A percentile compares a stretch with the other conserved stretches of the same genome.
Evolutionary conservation across 1,140 invertebrate genomes (phyloP).

Genomic region (Diabrotica virgifera): DNA sequence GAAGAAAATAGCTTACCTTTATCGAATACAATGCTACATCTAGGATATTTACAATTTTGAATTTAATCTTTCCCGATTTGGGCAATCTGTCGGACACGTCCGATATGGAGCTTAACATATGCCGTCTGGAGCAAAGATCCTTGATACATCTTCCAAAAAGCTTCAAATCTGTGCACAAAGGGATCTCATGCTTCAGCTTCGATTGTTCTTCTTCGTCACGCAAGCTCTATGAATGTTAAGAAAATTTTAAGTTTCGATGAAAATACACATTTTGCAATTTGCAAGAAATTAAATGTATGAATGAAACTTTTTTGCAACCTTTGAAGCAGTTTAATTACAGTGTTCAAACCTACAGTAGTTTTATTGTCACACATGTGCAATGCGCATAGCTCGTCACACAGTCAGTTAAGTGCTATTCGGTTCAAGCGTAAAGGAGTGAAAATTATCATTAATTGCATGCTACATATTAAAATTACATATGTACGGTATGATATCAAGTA

Average conservation of each 20-base stretch:
- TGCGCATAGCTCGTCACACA: too few species aligned
- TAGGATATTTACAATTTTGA: conserved; percentile 33
- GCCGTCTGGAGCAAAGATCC: conserved; percentile 30
- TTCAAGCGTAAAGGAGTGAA: too few species aligned
- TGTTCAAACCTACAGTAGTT: too few species aligned
- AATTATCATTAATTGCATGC: too few species aligned
- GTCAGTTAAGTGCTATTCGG: too few species aligned
- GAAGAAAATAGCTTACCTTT: conserved; percentile 1
- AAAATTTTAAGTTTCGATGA: too few species aligned
- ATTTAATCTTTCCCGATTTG: conserved; percentile 35
- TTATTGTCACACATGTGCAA: too few species aligned
- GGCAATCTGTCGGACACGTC: conserved; percentile 33
- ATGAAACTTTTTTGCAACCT: too few species aligned
- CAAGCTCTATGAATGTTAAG: conserved; percentile 21
- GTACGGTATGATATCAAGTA: too few species aligned
- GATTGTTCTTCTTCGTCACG: conserved; percentile 26
- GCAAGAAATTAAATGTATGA: not conserved
- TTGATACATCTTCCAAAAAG: conserved; percentile 36
- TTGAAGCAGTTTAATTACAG: too few species aligned
- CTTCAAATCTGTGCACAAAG: conserved; percentile 34
- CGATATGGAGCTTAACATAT: conserved; percentile 28
- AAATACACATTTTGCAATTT: conserved; percentile 9
- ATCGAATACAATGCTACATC: conserved; percentile 31
- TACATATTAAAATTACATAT: too few species aligned
- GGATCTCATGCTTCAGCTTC: conserved; percentile 28